phyloP scores from a whole-genome alignment of 2,888 invertebrate species.

The Chrysolina oricalcia region DNA sequence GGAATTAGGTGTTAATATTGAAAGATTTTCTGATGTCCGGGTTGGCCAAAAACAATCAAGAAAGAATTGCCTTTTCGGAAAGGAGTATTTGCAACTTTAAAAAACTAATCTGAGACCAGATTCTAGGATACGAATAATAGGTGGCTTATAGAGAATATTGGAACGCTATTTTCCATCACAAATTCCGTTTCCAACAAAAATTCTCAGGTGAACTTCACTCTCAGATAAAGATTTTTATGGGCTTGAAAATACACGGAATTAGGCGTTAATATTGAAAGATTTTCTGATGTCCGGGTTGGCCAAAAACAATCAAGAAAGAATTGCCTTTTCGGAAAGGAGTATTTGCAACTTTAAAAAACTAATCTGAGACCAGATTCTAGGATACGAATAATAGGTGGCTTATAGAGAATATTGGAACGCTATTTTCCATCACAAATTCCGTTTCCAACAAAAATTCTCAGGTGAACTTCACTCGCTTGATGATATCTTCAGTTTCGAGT shows the following conservation, averaged over 20 bases:
- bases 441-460: too few relatives aligned
- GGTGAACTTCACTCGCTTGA: too few relatives aligned
- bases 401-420: neutral
- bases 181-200: too few relatives aligned
- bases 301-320: conserved; percentile 42
- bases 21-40: conserved; percentile 40
- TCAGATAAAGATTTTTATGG: conserved; percentile 45
- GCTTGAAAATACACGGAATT: conserved; percentile 34
- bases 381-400: conserved; percentile 25
- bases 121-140: conserved; percentile 23
- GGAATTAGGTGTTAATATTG: conserved; percentile 45
- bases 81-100: conserved; percentile 39
- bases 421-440: conserved; percentile 15
- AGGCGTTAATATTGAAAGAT: conserved; percentile 43
- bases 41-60: conserved; percentile 41
- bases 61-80: conserved; percentile 33
- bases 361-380: conserved; percentile 28
- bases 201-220: too few relatives aligned
- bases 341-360: conserved; percentile 41
- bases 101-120: conserved; percentile 35
- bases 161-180: conserved; percentile 8
- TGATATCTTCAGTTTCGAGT: too few relatives aligned
- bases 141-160: neutral
- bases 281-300: conserved; percentile 40
- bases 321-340: conserved; percentile 27